A percentile compares a stretch with the other conserved stretches of the same genome.
Evolutionary conservation across 2,888 invertebrate genomes (phyloP).

Genomic region (Rhaphigaster nebulosa): DNA sequence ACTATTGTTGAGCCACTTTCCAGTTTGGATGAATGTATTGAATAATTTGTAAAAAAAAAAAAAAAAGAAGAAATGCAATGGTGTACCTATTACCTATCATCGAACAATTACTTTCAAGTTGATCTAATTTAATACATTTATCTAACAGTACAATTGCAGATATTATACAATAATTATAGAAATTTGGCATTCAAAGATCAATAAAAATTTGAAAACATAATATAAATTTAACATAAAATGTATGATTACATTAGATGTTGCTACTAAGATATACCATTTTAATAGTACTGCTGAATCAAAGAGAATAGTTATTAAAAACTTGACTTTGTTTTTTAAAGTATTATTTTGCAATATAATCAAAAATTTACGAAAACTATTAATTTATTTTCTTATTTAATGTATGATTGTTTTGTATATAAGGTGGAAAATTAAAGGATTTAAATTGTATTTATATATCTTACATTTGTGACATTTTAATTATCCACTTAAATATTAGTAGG

Average conservation of each 20-base stretch:
- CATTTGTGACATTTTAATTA: not conserved
- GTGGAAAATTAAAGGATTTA: not conserved
- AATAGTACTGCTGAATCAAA: not conserved
- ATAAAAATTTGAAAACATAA: not conserved
- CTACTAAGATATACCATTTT: not conserved
- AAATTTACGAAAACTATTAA: not conserved
- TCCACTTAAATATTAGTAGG: not conserved
- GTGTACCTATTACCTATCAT: not conserved
- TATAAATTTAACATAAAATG: not conserved
- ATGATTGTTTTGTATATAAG: not conserved
- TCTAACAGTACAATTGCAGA: not conserved
- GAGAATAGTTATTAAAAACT: not conserved
- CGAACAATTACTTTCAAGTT: not conserved
- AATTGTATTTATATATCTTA: not conserved
- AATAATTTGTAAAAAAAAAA: not conserved
- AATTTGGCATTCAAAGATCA: not conserved
- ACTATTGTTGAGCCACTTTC: conserved; percentile 58
- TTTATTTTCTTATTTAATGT: not conserved
- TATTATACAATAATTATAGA: not conserved
- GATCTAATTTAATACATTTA: not conserved
- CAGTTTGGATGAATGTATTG: conserved; percentile 50
- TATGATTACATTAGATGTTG: not conserved
- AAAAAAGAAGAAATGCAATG: not conserved
- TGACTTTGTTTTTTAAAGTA: not conserved
- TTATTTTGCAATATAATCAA: not conserved